Base-by-base conservation (phyloP, 2,113 vertebrate genomes). In the Chloropsis hardwickii region DNA sequence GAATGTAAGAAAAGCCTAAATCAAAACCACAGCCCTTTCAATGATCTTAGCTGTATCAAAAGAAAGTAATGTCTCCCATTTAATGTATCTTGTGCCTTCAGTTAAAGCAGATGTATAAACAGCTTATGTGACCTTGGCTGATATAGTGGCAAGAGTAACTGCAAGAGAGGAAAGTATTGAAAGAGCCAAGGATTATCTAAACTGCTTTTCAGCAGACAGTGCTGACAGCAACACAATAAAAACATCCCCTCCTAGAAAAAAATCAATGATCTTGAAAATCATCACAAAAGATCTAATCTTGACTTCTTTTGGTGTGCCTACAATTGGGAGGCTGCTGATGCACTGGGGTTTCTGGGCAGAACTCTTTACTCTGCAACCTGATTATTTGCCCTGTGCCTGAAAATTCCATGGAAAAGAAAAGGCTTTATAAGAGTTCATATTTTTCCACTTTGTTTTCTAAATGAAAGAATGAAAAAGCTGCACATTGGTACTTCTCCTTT, bases 191-290 rank as follows among this genome's bases (percentile, higher is more conserved):
- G 94, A 87, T 81, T 93, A 81, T 86, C 81, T 94, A 94, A 95
- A 77, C 83, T 60, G 54, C 33, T 90, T 85, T 91, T 93, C 78
- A 92, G 77, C 57, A 89, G 58, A 51, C 73, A 88, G n/a, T 83
- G 94, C 94, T 95, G 96, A 96, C 94, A 91, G 60, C 69, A 91
- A 77, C 81, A 72, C 58, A 84, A 92, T 89, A 80, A 69, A 74
- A 12, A 18, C 72, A 58, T 74, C 61, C 48, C 29, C 28, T 92
- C 65, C 76, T 86, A 67, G 67, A 86, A 48, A 73, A 95, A 95
- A 96, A 95, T 90, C 24, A 2, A 96, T 97, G 88, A 94, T 96
- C 91, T 93, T 95, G 89, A 94, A 92, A 95, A 95, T 76, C 83
- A 66, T 88, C 88, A 64, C 58, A 64, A 78, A 94, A 95, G 92